These are phyloP conservation scores for Stichopus chloronotus DNA, from an alignment of 35 echinoderm and acorn worm species.

Conservation along the genomic window DNA sequence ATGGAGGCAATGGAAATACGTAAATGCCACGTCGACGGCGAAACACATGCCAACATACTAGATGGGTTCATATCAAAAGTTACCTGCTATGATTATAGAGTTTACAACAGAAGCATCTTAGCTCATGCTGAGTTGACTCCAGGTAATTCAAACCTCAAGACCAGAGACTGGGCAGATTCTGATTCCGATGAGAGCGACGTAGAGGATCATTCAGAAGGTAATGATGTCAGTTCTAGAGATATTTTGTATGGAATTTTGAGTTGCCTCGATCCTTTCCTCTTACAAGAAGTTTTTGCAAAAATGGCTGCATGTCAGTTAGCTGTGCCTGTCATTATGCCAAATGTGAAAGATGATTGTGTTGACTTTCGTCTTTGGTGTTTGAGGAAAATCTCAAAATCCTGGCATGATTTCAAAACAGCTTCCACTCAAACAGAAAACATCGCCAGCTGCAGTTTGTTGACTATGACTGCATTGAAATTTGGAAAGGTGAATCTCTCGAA, in stretches of 20 bases:
- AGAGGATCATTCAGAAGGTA: neutral
- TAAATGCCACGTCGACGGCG: neutral
- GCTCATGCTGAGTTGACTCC: neutral
- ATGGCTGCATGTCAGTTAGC: neutral
- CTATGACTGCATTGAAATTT: neutral
- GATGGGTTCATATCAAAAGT: constrained; percentile 1
- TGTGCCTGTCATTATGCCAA: neutral
- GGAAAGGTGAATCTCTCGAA: neutral
- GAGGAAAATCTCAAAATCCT: neutral
- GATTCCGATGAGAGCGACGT: neutral
- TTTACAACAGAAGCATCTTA: neutral
- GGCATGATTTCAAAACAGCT: neutral
- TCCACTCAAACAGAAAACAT: neutral
- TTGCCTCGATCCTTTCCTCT: neutral
- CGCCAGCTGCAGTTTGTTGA: neutral
- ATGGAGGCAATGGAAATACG: neutral
- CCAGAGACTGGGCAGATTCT: neutral
- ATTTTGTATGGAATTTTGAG: neutral
- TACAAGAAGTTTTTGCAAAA: constrained; percentile 4
- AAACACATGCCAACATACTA: neutral
- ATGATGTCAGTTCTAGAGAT: neutral
- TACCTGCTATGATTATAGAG: neutral
- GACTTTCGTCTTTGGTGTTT: neutral
- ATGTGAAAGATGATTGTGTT: neutral
- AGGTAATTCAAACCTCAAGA: neutral